Evolutionary conservation across 2,888 invertebrate species (phyloP).

Genomic region (Meteorus colon): DNA sequence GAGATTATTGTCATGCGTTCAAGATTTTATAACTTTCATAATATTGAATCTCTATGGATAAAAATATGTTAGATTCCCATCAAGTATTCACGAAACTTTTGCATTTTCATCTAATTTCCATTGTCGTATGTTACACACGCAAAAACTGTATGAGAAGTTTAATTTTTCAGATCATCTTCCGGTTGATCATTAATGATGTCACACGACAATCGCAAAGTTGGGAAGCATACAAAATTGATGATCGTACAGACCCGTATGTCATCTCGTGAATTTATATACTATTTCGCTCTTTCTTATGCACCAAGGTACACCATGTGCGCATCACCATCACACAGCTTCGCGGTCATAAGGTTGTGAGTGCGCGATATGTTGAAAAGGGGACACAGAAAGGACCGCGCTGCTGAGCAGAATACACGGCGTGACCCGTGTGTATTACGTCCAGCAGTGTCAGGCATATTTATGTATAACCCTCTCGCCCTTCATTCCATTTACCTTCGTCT

Average conservation of each 20-base stretch:
- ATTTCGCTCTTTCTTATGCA: not conserved
- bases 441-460: slow-evolving; percentile 9
- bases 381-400: slow-evolving; percentile 3
- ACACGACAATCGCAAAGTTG: not conserved
- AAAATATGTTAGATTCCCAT: too few species aligned
- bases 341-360: slow-evolving; percentile 9
- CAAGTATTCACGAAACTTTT: too few species aligned
- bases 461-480: slow-evolving; percentile 8
- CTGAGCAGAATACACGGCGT: slow-evolving; percentile 8
- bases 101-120: too few species aligned
- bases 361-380: not conserved
- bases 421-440: slow-evolving; percentile 24
- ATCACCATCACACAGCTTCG: not conserved
- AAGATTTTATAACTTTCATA: too few species aligned
- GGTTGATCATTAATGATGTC: not conserved
- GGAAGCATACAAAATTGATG: slow-evolving; percentile 1
- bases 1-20: too few species aligned
- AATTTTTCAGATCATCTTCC: too few species aligned
- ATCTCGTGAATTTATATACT: not conserved
- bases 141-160: too few species aligned
- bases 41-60: too few species aligned
- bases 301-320: not conserved
- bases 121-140: too few species aligned
- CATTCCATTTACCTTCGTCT: slow-evolving; percentile 25
- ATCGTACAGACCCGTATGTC: not conserved